Evolutionary conservation across 2,113 vertebrate species (phyloP).

Genomic region (Ictalurus furcatus): DNA sequence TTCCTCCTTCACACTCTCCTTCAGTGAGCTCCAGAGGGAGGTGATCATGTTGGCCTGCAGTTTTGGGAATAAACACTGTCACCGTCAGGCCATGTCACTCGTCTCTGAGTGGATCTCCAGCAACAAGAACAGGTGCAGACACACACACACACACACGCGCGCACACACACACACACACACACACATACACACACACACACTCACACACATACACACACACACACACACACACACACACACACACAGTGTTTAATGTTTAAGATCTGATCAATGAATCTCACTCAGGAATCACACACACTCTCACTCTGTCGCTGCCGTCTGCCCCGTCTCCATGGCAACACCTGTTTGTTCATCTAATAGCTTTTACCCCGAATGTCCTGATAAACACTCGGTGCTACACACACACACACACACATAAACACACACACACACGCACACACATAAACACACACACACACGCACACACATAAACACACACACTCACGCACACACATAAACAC

Average conservation of each 20-base stretch:
- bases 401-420: background rate
- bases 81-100: conserved; percentile 87
- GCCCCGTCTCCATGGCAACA: conserved; percentile 45
- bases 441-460: too few relatives aligned
- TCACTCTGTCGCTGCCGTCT: background rate
- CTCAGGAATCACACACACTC: conserved; percentile 13
- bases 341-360: conserved; percentile 21
- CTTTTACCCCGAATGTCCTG: background rate
- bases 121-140: conserved; percentile 88
- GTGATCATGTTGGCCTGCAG: conserved; percentile 95
- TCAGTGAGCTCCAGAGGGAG: conserved; percentile 86
- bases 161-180: background rate
- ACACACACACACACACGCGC: conserved; percentile 30
- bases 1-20: background rate
- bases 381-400: background rate
- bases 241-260: conserved; percentile 54
- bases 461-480: too few relatives aligned
- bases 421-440: too few relatives aligned
- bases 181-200: background rate
- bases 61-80: conserved; percentile 95
- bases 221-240: conserved; percentile 24
- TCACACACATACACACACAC: background rate
- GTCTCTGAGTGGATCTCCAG: conserved; percentile 99
- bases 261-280: conserved; percentile 26
- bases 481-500: too few relatives aligned